Evolutionary conservation across 2,113 vertebrate species (phyloP).

Genomic region (Campylorhamphus procurvoides): DNA sequence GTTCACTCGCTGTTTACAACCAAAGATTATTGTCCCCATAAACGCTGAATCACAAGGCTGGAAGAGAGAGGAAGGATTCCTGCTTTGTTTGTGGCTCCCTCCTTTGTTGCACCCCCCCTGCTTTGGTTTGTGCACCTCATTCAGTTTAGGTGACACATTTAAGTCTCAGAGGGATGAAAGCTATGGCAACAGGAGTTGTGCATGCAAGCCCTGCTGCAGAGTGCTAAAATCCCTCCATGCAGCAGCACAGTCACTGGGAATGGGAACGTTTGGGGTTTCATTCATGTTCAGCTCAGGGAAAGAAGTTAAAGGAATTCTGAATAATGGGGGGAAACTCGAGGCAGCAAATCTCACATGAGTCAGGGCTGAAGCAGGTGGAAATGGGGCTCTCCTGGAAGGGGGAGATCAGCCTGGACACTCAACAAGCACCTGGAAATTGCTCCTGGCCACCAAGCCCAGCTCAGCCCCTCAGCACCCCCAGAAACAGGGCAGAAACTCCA

Average conservation of each 20-base stretch:
- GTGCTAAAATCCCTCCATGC: neutral
- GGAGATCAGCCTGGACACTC: neutral
- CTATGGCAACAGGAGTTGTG: constrained; percentile 65
- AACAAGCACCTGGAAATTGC: rapidly evolving
- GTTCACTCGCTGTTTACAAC: constrained; percentile 15
- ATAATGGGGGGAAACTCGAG: neutral
- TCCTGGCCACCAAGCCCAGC: rapidly evolving
- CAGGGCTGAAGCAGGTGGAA: neutral
- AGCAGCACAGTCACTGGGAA: neutral
- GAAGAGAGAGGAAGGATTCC: neutral
- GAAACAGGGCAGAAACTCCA: neutral
- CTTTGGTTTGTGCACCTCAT: neutral
- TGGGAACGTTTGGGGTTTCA: neutral
- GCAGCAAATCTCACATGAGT: neutral
- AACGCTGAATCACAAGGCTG: neutral
- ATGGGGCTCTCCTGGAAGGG: neutral
- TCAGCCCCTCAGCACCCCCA: neutral
- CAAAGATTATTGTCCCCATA: neutral
- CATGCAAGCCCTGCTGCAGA: constrained; percentile 24
- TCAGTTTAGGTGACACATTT: neutral
- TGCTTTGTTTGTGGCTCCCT: neutral
- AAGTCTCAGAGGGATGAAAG: constrained; percentile 31
- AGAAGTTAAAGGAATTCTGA: neutral
- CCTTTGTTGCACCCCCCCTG: neutral
- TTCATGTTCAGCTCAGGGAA: neutral